Base-by-base conservation (phyloP, 1,140 invertebrate species). In the Drosophila nikananu region DNA sequence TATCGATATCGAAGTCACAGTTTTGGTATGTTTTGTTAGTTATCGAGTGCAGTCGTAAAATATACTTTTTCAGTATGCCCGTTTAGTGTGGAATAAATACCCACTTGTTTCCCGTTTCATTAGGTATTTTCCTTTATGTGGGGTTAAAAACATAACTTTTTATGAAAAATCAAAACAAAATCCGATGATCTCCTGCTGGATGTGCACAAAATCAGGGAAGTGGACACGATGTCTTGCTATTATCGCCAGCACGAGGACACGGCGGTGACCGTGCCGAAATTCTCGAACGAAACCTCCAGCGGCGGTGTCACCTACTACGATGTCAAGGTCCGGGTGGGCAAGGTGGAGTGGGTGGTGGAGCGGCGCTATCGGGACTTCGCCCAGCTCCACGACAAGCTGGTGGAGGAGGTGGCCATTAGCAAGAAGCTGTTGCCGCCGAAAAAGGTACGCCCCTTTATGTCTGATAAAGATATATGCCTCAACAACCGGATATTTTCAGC, bases 321-420 rank as follows among this genome's bases (percentile, higher is more conserved):
- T 46, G 96, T 97, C 37, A 93, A 95, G 78, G 94, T 97, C 32
- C 94, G 93, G 52, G 93, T 98, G 19, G 96, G 95, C 2, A 93
- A 95, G 48, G 94, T 97, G 73, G 94, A 95, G 51, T 99, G 98
- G 98, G 95, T 94, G 46, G 95, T 98, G 1, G 95, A 95, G 78
- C 96, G 97, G 89, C 95, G 98, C 55, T 99, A 98, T 93, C 97
- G 95, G 89, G 97, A 98, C 80, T 99, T 99, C 93, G 95, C 95
- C 59, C 96, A 97, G 46, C 94, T 99, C 7, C 97, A 99, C 91
- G 96, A 97, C 17, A 96, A 96, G 86, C 94, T 99, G 9, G 95
- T 97, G 80, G 93, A 23, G 5, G 96, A 97, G 77, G 95, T 97
- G 91, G 95, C 97, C 19, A 95, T 98, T 2, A 95, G 95, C 23